A percentile compares a stretch with the other conserved stretches of the same genome.
Evolutionary conservation across 2,888 invertebrate genomes (phyloP).

Genomic region (Callyntrura sp.): DNA sequence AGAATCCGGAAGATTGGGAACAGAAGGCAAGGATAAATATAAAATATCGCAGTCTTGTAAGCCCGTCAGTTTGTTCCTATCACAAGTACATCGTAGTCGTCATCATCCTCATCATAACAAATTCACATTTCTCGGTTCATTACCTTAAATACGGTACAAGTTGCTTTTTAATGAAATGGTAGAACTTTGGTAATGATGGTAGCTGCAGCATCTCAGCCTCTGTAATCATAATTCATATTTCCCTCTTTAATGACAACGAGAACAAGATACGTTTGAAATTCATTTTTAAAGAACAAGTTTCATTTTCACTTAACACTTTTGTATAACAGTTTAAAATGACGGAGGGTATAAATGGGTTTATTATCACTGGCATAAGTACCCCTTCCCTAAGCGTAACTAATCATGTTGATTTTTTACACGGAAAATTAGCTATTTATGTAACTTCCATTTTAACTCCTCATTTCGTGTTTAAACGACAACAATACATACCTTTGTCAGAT

Average conservation of each 20-base stretch:
- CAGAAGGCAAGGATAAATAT: neutral
- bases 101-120: neutral
- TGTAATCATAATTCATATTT: slow-evolving; percentile 7
- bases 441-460: slow-evolving; percentile 47
- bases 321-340: slow-evolving; percentile 42
- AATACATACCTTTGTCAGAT: slow-evolving; percentile 42
- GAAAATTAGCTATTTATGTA: slow-evolving; percentile 54
- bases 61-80: neutral
- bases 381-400: slow-evolving; percentile 51
- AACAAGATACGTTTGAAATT: slow-evolving; percentile 25
- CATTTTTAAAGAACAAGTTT: neutral
- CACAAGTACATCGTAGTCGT: neutral
- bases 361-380: slow-evolving; percentile 6
- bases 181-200: neutral
- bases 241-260: slow-evolving; percentile 39
- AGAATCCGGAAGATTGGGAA: slow-evolving; percentile 25
- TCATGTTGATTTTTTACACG: slow-evolving; percentile 57
- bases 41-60: neutral
- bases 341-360: slow-evolving; percentile 17
- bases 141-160: neutral
- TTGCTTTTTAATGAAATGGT: slow-evolving; percentile 34
- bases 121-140: slow-evolving; percentile 29
- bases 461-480: slow-evolving; percentile 31
- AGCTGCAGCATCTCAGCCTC: neutral
- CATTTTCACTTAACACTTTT: slow-evolving; percentile 53